Base-by-base conservation (phyloP, 2,888 invertebrate species). In the Eumerus sabulonum region DNA sequence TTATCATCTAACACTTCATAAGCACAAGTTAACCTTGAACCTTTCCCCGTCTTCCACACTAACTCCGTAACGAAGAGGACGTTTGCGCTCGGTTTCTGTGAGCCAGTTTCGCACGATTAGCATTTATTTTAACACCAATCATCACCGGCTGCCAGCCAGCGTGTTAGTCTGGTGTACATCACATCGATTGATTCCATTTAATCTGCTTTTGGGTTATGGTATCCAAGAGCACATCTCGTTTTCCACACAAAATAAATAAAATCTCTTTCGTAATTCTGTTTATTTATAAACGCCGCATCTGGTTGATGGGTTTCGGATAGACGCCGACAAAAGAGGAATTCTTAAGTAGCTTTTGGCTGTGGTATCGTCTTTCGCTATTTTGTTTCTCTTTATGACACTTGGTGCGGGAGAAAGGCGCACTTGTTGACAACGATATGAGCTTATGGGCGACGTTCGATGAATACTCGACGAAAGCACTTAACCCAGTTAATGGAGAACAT, bases 341-440 rank as follows among this genome's bases (percentile, higher is more conserved):
- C 14, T 19, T 35, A 5, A 13, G 16, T 14, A 19, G 38, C 40
- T 40, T 48, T 13, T 47, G 13, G 12, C n/a, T n/a, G n/a, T n/a
- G n/a, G n/a, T n/a, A n/a, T n/a, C n/a, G n/a, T n/a, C n/a, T n/a
- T n/a, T n/a, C n/a, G n/a, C n/a, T n/a, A n/a, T 36, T 12, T 3
- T 1, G n/a, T 50, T 50, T 18, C 50, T 36, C 60, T 35, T 63
- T 67, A 17, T 16, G n/a, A 7, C 27, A 27, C 27, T 27, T 2
- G 27, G 7, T 27, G 35, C 35, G 27, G 35, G 72, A 64, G 72
- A 72, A 72, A 72, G 72, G 72, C 47, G 35, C 44, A 48, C 50
- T 57, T 17, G 18, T 19, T 56, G 60, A 50, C 62, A 56, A 51
- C 51, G 42, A 54, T 27, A 18, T 44, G 48, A n/a, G 36, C 4